Conservation (phyloP, 2,113 vertebrate genomes). For the Helogale parvula region DNA sequence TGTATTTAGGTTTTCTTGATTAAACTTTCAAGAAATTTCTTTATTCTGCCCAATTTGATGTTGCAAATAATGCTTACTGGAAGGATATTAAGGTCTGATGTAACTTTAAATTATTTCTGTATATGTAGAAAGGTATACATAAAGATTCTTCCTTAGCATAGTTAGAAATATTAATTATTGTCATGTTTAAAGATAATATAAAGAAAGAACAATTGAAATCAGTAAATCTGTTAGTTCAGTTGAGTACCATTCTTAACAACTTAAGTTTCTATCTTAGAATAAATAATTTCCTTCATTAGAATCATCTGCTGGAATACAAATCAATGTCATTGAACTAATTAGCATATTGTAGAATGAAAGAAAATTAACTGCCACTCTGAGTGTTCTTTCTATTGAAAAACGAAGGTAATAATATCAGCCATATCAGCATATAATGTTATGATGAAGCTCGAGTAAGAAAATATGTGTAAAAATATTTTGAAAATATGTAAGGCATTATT, state of each 20-base stretch:
- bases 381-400: not conserved
- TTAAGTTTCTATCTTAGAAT: conserved; percentile 8
- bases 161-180: not conserved
- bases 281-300: conserved; percentile 25
- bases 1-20: not conserved
- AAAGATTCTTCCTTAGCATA: not conserved
- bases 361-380: not conserved
- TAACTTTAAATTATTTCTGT: not conserved
- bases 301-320: not conserved
- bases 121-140: not conserved
- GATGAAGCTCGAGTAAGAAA: not conserved
- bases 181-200: not conserved
- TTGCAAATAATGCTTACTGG: not conserved
- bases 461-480: not conserved
- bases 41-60: not conserved
- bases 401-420: not conserved
- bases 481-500: not conserved
- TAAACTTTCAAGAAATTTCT: not conserved
- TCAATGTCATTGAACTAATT: not conserved
- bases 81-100: not conserved
- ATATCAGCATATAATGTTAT: not conserved
- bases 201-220: not conserved
- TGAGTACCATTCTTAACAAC: not conserved
- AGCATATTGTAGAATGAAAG: not conserved
- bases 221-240: not conserved